These are phyloP conservation scores for Linyphia triangularis DNA, from an alignment of 2,888 invertebrate genomes.

Conservation along the genomic window DNA sequence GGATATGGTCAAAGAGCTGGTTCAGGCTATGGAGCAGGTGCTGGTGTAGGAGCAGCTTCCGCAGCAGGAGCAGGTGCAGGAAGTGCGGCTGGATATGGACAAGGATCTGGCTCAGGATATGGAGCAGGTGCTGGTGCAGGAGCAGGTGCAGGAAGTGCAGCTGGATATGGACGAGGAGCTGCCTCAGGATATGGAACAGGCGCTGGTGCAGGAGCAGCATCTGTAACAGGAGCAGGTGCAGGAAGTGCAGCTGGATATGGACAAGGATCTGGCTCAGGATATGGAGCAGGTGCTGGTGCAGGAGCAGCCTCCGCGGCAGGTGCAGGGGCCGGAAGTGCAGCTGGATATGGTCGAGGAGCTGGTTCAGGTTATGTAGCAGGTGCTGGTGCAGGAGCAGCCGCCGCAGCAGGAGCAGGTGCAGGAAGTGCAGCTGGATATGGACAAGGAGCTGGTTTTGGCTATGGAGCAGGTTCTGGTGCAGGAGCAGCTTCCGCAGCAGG, in stretches of 20 bases:
- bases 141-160: not conserved
- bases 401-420: not conserved
- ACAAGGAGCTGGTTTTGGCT: not conserved
- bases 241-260: not conserved
- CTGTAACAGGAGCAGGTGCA: not conserved
- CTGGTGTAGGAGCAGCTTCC: not conserved
- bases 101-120: not conserved
- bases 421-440: not conserved
- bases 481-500: too few relatives aligned
- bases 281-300: not conserved
- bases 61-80: not conserved
- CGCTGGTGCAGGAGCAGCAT: not conserved
- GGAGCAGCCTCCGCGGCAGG: not conserved
- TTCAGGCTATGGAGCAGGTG: not conserved
- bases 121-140: not conserved
- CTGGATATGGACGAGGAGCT: not conserved
- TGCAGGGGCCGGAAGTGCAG: not conserved
- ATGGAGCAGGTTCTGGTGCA: not conserved
- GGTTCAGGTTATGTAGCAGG: not conserved
- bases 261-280: not conserved
- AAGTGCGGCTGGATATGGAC: not conserved
- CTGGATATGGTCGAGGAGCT: constrained; percentile 1
- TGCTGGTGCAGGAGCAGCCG: constrained; percentile 8
- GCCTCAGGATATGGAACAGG: not conserved
- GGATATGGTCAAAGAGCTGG: not conserved